Evolutionary conservation across 2,797 vertebrate species (phyloP), one percentile per base, ranked within the genome.

Genomic region (Falco rusticolus): DNA sequence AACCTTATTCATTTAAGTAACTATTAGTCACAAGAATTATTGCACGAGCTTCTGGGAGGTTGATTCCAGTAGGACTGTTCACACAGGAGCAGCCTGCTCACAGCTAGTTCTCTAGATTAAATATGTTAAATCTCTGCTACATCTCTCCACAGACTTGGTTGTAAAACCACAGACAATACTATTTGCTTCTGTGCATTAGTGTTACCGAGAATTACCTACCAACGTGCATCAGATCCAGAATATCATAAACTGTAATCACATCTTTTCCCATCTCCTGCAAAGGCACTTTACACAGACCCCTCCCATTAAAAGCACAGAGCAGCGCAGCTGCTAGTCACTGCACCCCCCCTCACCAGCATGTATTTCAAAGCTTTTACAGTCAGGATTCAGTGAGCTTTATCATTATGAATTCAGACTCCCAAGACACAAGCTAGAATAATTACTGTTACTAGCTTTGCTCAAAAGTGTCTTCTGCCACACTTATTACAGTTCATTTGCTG

Each of bases 381-480:
- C 61, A 79, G 81, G 70, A 83, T 47, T 84, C 54, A 65, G 68
- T 7, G 25, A 16, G 61, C 76, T 83, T 86, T 43, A 60, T 64
- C 43, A 60, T 63, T 47, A 70, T 21, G 80, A 78, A 87, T 68
- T 43, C 90, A 91, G 85, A 61, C 41, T 92, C 43, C 54, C 2
- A 16, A 80, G 69, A 60, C 68, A 74, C 34, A 56, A 45, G 63
- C 51, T 39, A 45, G 70, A 93, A 51, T 85, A 92, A 91, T 75
- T 87, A 95, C 88, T 51, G 64, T 14, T 56, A 50, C 22, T 37
- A 72, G 91, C 61, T 92, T 93, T 85, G 56, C 79, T 91, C 63
- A 41, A 17, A 90, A 61, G 14, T 54, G 34, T 79, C 82, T 88
- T 54, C 89, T 74, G 87, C 66, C 90, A 87, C 68, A 9, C 37